phyloP scores from a whole-genome alignment of 2,888 invertebrate species.

The Tipula unca region DNA sequence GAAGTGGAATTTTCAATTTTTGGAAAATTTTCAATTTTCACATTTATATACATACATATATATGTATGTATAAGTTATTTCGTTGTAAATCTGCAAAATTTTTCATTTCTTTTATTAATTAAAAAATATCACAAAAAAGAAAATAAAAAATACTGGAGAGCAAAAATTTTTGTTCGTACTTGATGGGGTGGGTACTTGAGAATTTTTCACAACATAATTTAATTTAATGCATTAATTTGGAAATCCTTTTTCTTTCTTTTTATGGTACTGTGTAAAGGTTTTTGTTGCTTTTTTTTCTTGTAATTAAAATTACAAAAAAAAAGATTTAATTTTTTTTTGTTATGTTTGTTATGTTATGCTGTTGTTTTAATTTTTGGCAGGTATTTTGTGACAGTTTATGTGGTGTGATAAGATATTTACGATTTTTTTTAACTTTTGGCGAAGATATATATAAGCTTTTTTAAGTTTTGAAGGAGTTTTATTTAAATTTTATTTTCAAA shows the following conservation, averaged over 20 bases:
- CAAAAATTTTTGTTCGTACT: background rate
- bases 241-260: background rate
- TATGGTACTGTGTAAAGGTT: background rate
- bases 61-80: too few species aligned
- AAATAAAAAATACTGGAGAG: background rate
- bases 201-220: background rate
- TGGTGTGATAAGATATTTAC: background rate
- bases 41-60: too few species aligned
- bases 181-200: background rate
- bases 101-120: background rate
- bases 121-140: background rate
- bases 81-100: background rate
- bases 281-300: background rate
- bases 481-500: background rate
- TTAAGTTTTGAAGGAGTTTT: background rate
- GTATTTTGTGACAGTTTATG: background rate
- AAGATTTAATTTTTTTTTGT: too few species aligned
- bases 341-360: background rate
- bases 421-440: background rate
- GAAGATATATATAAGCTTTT: background rate
- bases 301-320: background rate
- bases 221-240: slow-evolving; percentile 8
- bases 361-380: background rate
- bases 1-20: slow-evolving; percentile 8
- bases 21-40: slow-evolving; percentile 4